Conservation (phyloP, 2,113 vertebrate species). For the Coptodon bakossiorum region DNA sequence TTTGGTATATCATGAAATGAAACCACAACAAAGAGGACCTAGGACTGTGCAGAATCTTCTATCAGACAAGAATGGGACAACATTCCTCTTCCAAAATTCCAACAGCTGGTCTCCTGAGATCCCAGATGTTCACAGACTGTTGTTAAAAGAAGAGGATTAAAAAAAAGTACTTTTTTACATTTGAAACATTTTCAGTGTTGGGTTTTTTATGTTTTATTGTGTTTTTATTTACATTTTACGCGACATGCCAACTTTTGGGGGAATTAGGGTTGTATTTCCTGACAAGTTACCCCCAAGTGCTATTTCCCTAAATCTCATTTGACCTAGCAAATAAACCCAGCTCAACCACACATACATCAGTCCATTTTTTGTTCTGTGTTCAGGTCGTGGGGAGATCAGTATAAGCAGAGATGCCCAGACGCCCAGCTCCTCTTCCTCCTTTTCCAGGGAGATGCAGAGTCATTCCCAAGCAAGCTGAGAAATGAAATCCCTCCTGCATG, state of each 20-base stretch:
- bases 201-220: not conserved
- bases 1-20: not conserved
- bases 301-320: fast-evolving
- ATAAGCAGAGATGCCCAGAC: not conserved
- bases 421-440: not conserved
- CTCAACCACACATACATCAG: not conserved
- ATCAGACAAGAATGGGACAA: not conserved
- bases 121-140: not conserved
- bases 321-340: not conserved
- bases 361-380: not conserved
- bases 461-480: not conserved
- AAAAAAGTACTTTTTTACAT: fast-evolving
- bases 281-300: not conserved
- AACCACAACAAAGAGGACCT: not conserved
- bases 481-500: not conserved
- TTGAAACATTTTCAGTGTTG: not conserved
- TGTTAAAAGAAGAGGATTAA: not conserved
- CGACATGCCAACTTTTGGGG: not conserved
- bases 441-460: not conserved
- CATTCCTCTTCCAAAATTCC: not conserved
- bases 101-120: not conserved
- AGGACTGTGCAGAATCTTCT: not conserved
- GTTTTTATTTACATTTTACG: not conserved
- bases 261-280: not conserved
- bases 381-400: not conserved